phyloP scores from a whole-genome alignment of 1,140 invertebrate genomes.

The Colletes gigas region DNA sequence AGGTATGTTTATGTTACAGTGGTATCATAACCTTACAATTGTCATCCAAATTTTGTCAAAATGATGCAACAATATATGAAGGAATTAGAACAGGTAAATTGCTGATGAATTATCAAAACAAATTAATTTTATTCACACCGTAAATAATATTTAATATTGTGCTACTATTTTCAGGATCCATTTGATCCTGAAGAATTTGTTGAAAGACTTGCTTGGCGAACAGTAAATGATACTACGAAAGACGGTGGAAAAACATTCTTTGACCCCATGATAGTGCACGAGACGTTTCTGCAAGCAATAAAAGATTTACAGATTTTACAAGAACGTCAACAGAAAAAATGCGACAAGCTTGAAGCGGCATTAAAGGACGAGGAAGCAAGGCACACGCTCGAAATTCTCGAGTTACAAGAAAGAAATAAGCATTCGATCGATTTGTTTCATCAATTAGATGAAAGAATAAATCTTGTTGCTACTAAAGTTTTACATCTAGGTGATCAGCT shows the following conservation, averaged over 20 bases:
- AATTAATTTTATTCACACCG: not conserved
- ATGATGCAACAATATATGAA: constrained; percentile 93
- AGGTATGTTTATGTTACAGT: not conserved
- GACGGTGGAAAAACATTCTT: constrained; percentile 86
- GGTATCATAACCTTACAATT: constrained; percentile 6
- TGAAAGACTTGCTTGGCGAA: constrained; percentile 96
- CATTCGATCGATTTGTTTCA: constrained; percentile 93
- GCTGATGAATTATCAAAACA: not conserved
- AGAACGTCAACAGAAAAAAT: constrained; percentile 93
- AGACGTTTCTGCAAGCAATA: constrained; percentile 95
- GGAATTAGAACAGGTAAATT: constrained; percentile 87
- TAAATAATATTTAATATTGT: not conserved
- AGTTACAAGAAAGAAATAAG: constrained; percentile 94
- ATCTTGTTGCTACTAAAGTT: constrained; percentile 97
- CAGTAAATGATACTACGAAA: constrained; percentile 89
- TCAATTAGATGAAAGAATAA: constrained; percentile 97
- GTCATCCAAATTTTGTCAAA: constrained; percentile 74
- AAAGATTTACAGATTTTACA: constrained; percentile 90
- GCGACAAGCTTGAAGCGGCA: constrained; percentile 90
- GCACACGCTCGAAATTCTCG: constrained; percentile 90
- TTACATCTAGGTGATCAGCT: constrained; percentile 98
- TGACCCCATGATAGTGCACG: constrained; percentile 90
- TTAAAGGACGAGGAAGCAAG: constrained; percentile 93
- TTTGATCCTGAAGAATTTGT: constrained; percentile 99
- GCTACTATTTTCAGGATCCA: constrained; percentile 86